Conservation (phyloP, 1,140 invertebrate genomes). For the Drosophila miranda region DNA sequence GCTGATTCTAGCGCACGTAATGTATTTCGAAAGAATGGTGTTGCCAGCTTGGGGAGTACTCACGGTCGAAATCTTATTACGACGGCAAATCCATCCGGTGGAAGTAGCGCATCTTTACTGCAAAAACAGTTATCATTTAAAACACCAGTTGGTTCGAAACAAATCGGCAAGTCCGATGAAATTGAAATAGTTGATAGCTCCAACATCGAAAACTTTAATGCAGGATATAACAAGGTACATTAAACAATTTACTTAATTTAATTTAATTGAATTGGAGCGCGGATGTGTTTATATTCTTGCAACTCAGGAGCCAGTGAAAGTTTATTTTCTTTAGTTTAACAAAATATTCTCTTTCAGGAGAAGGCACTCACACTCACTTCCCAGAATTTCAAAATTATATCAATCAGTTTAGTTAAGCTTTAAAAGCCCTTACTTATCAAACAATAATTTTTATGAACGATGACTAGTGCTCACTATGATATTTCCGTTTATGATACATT, state of each 20-base stretch:
- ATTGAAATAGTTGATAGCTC: slow-evolving; percentile 73
- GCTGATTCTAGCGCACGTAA: slow-evolving; percentile 67
- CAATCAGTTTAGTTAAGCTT: too few relatives aligned
- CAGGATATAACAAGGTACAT: slow-evolving; percentile 69
- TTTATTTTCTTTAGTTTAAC: background rate
- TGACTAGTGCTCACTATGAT: too few relatives aligned
- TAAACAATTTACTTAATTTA: too few relatives aligned
- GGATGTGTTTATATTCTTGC: too few relatives aligned
- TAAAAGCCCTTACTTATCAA: too few relatives aligned
- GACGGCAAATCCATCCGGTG: slow-evolving; percentile 69
- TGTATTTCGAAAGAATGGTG: slow-evolving; percentile 64
- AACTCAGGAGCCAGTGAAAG: too few relatives aligned
- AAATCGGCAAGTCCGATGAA: slow-evolving; percentile 68
- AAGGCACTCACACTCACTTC: too few relatives aligned
- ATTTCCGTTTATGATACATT: too few relatives aligned
- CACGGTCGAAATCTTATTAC: slow-evolving; percentile 68
- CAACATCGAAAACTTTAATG: slow-evolving; percentile 59
- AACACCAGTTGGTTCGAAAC: slow-evolving; percentile 68
- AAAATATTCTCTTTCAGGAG: too few relatives aligned
- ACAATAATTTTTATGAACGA: too few relatives aligned
- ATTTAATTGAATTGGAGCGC: background rate
- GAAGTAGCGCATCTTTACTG: slow-evolving; percentile 68
- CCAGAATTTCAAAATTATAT: too few relatives aligned
- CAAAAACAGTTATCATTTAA: slow-evolving; percentile 77
- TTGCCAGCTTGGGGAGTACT: slow-evolving; percentile 47